These are phyloP conservation scores for Standfussiana lucernea DNA, from an alignment of 2,888 invertebrate genomes.

Conservation along the genomic window DNA sequence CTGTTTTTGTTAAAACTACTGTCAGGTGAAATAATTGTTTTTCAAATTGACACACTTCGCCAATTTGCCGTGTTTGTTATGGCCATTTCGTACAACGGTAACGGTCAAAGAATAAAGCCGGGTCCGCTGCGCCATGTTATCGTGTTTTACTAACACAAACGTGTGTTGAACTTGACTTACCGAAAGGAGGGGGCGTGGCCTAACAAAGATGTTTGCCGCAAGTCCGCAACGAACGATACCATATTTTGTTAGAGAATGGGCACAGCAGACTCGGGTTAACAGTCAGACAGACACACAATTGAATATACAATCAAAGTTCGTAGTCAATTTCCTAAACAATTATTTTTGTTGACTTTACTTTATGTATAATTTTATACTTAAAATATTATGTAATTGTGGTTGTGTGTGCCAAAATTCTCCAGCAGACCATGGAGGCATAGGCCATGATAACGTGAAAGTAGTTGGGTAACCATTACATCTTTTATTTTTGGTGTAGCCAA, in stretches of 20 bases:
- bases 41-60: not conserved
- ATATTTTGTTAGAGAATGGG: not conserved
- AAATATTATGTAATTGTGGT: conserved; percentile 24
- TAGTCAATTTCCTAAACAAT: not conserved
- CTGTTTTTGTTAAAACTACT: conserved; percentile 23
- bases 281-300: not conserved
- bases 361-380: not conserved
- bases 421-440: conserved; percentile 19
- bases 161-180: no score
- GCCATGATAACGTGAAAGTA: conserved; percentile 20
- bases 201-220: not conserved
- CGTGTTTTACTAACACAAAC: not conserved
- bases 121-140: not conserved
- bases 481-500: conserved; percentile 23
- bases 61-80: not conserved
- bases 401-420: conserved; percentile 49
- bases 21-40: not conserved
- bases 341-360: not conserved
- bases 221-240: not conserved
- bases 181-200: not conserved
- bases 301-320: not conserved
- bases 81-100: not conserved
- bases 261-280: not conserved
- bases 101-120: not conserved
- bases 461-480: conserved; percentile 11